Percentiles rank a stretch among this genome's conserved stretches.
These are phyloP conservation scores for Rhyzopertha dominica DNA, from an alignment of 1,140 invertebrate species.

Conservation along the genomic window DNA sequence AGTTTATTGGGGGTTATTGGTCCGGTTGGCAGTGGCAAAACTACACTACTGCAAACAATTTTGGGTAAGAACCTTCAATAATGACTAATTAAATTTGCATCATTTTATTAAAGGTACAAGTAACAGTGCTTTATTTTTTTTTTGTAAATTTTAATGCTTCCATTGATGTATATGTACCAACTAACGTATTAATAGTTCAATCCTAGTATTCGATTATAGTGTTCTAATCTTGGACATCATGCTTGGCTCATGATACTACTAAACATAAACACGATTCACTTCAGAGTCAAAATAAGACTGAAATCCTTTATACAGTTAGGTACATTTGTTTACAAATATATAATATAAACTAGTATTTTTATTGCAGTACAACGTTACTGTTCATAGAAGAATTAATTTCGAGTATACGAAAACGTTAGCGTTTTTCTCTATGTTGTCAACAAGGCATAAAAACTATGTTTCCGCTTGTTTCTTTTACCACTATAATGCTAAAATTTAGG, in stretches of 20 bases:
- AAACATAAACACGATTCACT: no score
- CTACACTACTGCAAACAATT: conserved; percentile 37
- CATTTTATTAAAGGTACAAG: no score
- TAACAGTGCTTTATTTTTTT: no score
- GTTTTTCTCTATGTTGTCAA: background rate
- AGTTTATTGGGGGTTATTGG: conserved; percentile 55
- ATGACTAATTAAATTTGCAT: conserved; percentile 25
- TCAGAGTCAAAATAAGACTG: no score
- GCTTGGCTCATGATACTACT: no score
- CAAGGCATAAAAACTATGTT: no score
- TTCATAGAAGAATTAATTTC: conserved; percentile 12
- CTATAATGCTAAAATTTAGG: conserved; percentile 15
- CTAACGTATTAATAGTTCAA: background rate
- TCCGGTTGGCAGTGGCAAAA: conserved; percentile 54
- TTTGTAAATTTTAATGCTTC: no score
- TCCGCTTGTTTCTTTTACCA: no score
- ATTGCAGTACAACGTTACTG: conserved; percentile 9
- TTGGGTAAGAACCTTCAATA: conserved; percentile 60
- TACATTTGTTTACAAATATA: background rate
- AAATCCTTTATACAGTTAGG: no score
- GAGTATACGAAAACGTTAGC: background rate
- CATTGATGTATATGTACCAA: no score
- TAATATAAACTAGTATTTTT: conserved; percentile 1
- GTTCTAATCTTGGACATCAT: no score
- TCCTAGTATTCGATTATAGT: background rate